Evolutionary conservation across 2,888 invertebrate genomes (phyloP).

Genomic region (Phasia obesa): DNA sequence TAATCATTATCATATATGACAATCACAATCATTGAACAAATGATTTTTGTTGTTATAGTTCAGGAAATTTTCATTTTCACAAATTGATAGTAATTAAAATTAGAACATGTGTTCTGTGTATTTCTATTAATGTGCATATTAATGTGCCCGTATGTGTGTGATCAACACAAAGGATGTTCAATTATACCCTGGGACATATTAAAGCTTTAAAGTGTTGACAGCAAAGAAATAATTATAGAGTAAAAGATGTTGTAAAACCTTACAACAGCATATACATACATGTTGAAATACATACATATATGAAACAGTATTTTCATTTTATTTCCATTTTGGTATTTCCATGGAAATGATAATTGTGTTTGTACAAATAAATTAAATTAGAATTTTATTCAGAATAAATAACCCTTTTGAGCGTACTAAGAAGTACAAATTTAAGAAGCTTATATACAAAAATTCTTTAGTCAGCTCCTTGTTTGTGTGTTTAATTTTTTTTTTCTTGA

Average conservation of each 20-base stretch:
- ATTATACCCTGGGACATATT: conserved; percentile 1
- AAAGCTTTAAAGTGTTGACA: conserved; percentile 23
- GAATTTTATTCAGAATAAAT: not conserved
- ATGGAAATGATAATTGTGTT: too few relatives aligned
- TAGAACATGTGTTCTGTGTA: conserved; percentile 14
- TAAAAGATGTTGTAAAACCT: not conserved
- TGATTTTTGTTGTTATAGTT: not conserved
- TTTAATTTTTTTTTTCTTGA: too few relatives aligned
- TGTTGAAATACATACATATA: not conserved
- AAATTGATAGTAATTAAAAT: conserved; percentile 41
- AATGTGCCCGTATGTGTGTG: not conserved
- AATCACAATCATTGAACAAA: conserved; percentile 12
- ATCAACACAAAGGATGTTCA: not conserved
- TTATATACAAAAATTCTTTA: too few relatives aligned
- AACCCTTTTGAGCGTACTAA: too few relatives aligned
- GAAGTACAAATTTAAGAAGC: too few relatives aligned
- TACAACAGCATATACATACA: not conserved
- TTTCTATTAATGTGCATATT: not conserved
- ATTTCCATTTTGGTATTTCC: not conserved
- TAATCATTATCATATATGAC: conserved; percentile 6
- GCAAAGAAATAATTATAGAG: conserved; percentile 28
- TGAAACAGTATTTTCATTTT: too few relatives aligned
- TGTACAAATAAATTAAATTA: too few relatives aligned
- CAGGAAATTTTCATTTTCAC: not conserved
- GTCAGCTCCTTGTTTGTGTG: too few relatives aligned